Conservation (phyloP, 2,888 invertebrate species). For the Stenotaenia linearis region DNA sequence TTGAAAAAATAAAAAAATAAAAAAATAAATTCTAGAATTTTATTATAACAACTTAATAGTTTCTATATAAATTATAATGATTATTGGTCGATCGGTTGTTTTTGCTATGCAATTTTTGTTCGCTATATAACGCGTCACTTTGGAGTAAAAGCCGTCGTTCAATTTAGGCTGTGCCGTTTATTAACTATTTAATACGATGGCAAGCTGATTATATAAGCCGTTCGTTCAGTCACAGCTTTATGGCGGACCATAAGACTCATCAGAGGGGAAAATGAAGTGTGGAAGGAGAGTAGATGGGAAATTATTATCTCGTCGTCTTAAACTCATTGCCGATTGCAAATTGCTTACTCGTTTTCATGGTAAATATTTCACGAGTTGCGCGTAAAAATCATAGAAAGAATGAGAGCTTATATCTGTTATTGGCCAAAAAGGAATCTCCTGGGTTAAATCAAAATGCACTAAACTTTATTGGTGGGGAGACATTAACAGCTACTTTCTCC, state of each 20-base stretch:
- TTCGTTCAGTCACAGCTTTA: neutral
- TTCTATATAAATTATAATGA: no score
- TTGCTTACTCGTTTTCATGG: slow-evolving; percentile 2
- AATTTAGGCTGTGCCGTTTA: neutral
- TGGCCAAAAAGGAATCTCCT: neutral
- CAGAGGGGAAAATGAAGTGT: slow-evolving; percentile 19
- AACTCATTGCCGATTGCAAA: slow-evolving; percentile 26
- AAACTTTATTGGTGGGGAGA: neutral
- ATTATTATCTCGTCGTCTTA: slow-evolving; percentile 22
- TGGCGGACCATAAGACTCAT: slow-evolving; percentile 7
- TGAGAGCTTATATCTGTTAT: slow-evolving; percentile 23
- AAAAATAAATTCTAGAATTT: no score
- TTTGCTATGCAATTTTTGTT: neutral
- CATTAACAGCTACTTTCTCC: slow-evolving; percentile 17
- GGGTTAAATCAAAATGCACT: slow-evolving; percentile 7
- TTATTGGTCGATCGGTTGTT: no score
- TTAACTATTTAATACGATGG: slow-evolving; percentile 26
- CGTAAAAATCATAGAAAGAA: neutral
- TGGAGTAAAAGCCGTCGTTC: slow-evolving; percentile 7
- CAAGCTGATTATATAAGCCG: slow-evolving; percentile 23
- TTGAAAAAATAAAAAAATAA: no score
- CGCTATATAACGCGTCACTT: slow-evolving; percentile 7
- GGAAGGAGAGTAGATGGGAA: neutral
- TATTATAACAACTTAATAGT: no score
- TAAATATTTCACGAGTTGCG: neutral